Percentiles rank a stretch among this genome's conserved stretches.
Evolutionary conservation across 2,888 invertebrate genomes (phyloP).

Genomic region (Pocota personata): DNA sequence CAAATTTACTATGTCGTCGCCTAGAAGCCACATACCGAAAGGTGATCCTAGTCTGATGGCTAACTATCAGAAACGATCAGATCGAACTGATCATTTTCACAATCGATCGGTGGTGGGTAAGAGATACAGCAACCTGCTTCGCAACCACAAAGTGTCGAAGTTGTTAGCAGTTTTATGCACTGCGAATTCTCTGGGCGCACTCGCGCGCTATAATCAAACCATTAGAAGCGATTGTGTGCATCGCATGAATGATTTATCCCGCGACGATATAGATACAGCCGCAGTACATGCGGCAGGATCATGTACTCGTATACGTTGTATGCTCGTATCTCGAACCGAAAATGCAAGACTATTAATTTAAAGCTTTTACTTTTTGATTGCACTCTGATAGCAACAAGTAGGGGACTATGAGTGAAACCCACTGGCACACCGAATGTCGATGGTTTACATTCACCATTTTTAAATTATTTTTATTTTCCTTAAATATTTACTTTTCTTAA

Average conservation of each 20-base stretch:
- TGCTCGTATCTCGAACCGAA: constrained; percentile 32
- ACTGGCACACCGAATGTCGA: constrained; percentile 48
- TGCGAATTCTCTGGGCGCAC: constrained; percentile 3
- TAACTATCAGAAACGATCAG: constrained; percentile 27
- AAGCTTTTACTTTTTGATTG: constrained; percentile 72
- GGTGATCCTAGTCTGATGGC: constrained; percentile 24
- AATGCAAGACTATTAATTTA: constrained; percentile 63
- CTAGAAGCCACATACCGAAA: constrained; percentile 11
- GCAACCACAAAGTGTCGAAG: constrained; percentile 62
- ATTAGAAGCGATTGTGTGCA: constrained; percentile 63
- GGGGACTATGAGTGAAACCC: constrained; percentile 54
- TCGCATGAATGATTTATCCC: constrained; percentile 65
- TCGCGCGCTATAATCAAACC: constrained; percentile 43
- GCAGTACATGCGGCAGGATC: constrained; percentile 49
- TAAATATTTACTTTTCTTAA: constrained; percentile 61
- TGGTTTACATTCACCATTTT: constrained; percentile 56
- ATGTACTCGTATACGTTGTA: constrained; percentile 17
- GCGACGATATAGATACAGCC: constrained; percentile 21
- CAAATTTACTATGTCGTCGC: constrained; percentile 43
- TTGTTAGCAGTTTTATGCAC: constrained; percentile 45
- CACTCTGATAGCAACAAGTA: constrained; percentile 55
- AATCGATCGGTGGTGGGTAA: constrained; percentile 41
- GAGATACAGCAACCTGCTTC: constrained; percentile 49
- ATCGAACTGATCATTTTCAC: constrained; percentile 53
- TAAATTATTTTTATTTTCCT: constrained; percentile 6